A percentile compares a stretch with the other conserved stretches of the same genome.
These are phyloP conservation scores for Butorides virescens DNA, from an alignment of 2,113 vertebrate genomes.

Conservation along the genomic window DNA sequence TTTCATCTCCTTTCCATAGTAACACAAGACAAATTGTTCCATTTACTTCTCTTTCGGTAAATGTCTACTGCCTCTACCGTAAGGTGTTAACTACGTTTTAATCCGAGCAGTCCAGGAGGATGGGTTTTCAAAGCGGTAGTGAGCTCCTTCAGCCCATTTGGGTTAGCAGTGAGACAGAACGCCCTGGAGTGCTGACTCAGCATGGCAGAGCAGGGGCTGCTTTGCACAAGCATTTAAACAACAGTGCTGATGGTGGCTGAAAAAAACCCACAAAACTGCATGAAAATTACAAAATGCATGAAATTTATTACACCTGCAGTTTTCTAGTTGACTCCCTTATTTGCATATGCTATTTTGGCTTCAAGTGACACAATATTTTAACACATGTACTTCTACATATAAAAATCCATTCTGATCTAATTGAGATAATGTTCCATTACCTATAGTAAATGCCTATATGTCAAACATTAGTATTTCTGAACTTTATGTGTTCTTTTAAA, in stretches of 20 bases:
- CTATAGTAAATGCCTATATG: not conserved
- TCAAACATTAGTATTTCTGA: not conserved
- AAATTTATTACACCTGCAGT: conserved; percentile 51
- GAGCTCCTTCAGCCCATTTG: not conserved
- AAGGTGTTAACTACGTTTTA: not conserved
- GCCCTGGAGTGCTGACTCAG: not conserved
- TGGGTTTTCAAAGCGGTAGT: not conserved
- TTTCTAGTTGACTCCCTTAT: not conserved
- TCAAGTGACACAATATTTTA: not conserved
- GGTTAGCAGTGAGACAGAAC: not conserved
- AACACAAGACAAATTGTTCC: not conserved
- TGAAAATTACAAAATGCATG: not conserved
- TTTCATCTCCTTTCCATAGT: not conserved
- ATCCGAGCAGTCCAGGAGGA: not conserved
- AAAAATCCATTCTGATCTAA: not conserved
- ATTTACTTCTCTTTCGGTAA: not conserved
- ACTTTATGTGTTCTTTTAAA: not conserved
- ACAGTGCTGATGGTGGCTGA: not conserved
- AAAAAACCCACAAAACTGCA: conserved; percentile 5
- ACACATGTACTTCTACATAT: not conserved
- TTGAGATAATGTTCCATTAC: not conserved
- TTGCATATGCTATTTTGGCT: not conserved
- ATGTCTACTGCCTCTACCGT: not conserved
- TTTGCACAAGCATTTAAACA: not conserved
- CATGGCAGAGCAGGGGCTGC: fast-evolving